phyloP scores from a whole-genome alignment of 2,113 vertebrate species.

The Petrocephalus zakoni region DNA sequence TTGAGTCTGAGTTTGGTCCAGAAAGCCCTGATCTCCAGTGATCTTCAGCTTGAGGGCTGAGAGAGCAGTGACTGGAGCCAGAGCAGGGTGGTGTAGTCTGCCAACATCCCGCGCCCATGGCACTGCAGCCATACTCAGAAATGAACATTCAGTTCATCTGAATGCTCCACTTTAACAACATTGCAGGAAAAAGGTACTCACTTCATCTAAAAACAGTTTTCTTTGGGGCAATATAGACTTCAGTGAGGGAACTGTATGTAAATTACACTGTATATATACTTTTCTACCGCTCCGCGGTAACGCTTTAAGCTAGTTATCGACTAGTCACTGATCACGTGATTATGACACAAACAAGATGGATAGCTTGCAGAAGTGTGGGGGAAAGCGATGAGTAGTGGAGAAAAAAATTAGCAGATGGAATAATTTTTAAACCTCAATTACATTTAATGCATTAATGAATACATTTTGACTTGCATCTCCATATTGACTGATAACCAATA shows the following conservation, averaged over 20 bases:
- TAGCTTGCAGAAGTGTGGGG: background rate
- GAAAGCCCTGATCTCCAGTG: background rate
- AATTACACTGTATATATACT: background rate
- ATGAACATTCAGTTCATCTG: background rate
- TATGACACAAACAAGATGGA: background rate
- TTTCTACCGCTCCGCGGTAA: background rate
- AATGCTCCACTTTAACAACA: background rate
- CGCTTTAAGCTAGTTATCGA: background rate
- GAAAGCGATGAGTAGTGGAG: background rate
- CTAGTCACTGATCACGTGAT: background rate
- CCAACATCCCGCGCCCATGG: background rate
- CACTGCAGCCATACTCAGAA: background rate
- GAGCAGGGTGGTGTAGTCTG: background rate
- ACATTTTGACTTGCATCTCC: background rate
- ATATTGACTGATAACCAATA: background rate
- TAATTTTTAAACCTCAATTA: background rate
- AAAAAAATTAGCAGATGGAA: background rate
- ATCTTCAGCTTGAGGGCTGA: constrained; percentile 5
- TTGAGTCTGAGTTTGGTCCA: constrained; percentile 5
- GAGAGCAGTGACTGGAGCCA: background rate
- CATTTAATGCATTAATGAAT: background rate
- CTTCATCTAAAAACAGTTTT: background rate
- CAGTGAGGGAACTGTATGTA: background rate
- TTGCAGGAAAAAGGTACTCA: background rate
- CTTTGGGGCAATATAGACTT: background rate